Evolutionary conservation across 1,140 invertebrate species (phyloP).

Genomic region (Maniola jurtina): DNA sequence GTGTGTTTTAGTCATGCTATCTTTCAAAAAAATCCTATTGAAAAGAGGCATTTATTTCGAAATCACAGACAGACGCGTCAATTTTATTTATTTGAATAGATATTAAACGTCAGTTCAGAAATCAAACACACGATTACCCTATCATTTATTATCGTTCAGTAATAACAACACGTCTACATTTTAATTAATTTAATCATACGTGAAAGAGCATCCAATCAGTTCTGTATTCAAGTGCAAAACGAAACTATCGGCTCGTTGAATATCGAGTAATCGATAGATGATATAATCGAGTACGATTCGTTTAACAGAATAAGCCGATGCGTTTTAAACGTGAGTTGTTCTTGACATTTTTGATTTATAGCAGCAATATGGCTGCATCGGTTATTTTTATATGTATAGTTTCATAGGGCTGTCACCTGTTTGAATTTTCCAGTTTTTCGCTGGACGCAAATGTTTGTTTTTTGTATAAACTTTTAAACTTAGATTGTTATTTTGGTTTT

Average conservation of each 20-base stretch:
- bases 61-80: no score
- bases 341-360: slow-evolving; percentile 40
- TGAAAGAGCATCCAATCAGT: slow-evolving; percentile 41
- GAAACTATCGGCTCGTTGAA: slow-evolving; percentile 20
- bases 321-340: slow-evolving; percentile 24
- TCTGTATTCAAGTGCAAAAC: slow-evolving; percentile 46
- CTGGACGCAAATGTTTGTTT: not conserved
- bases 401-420: not conserved
- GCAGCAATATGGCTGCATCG: slow-evolving; percentile 33
- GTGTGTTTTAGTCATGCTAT: no score
- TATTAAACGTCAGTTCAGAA: slow-evolving; percentile 19
- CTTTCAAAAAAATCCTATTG: no score
- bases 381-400: slow-evolving; percentile 39
- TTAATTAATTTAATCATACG: slow-evolving; percentile 51
- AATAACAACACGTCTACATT: slow-evolving; percentile 34
- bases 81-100: not conserved
- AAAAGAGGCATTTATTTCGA: no score
- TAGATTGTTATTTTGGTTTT: no score
- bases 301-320: slow-evolving; percentile 42
- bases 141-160: slow-evolving; percentile 21
- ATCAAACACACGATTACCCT: slow-evolving; percentile 23
- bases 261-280: slow-evolving; percentile 21
- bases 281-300: slow-evolving; percentile 31
- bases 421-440: not conserved
- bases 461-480: no score